Evolutionary conservation across 1,140 invertebrate genomes (phyloP), one percentile per base, ranked within the genome.

Genomic region (Pseudomyrmex gracilis): DNA sequence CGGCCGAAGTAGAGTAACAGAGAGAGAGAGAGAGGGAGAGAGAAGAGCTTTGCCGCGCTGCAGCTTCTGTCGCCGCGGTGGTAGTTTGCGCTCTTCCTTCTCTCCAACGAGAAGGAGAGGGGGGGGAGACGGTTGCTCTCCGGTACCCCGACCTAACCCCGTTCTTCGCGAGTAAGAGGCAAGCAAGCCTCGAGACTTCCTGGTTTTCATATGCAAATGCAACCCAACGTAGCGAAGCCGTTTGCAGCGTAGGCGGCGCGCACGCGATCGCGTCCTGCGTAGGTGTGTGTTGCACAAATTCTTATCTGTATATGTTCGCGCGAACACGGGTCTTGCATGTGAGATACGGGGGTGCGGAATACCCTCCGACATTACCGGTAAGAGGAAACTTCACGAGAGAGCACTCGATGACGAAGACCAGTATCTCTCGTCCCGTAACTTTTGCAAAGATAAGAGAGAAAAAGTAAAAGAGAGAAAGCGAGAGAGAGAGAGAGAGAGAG

Each of bases 171-270:
- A 71, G 66, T 92, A 93, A 93, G 92, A 93, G 90, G 89, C 90
- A 86, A 91, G 90, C 90, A 87, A 91, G 90, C 90, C 90, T 91
- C 91, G 87, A 93, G 90, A 93, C 92, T 91, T 89, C 89, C 90
- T 91, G 92, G 92, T 93, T 93, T 93, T 94, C 92, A 93, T 91
- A 94, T 94, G 93, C 92, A 94, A 94, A 94, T 93, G 87, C 60
- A 67, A 86, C 68, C 61, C 67, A 24, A 51, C 70, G 67, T 78
- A 78, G 76, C 82, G 85, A 82, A 87, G 66, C 86, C 67, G 76
- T 85, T 87, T 87, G 60, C 77, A 47, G 58, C 66, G 80, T 53
- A 51, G 51, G 43, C 45, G 17, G 12, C 22, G 20, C 58, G 15
- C 68, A n/a, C 58, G 24, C 43, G 43, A 17, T 20, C 60, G 17